Percentiles rank a stretch among this genome's conserved stretches.
These are phyloP conservation scores for Desmophyllum pertusum DNA, from an alignment of 92 coral and sea anemone genomes.

Conservation along the genomic window DNA sequence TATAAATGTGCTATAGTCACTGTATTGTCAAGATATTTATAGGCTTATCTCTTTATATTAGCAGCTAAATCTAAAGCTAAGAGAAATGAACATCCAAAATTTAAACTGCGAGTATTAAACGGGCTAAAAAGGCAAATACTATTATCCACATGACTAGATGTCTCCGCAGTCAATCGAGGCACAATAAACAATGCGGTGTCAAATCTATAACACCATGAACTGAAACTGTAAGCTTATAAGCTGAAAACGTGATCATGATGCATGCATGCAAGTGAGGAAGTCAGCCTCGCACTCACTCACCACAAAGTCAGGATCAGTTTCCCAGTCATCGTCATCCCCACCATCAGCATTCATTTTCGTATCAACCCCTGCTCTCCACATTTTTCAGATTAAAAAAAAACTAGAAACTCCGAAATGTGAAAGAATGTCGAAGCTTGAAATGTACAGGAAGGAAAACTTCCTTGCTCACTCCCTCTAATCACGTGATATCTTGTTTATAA, in stretches of 20 bases:
- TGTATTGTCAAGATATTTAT: not conserved
- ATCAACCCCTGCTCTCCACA: conserved; percentile 84
- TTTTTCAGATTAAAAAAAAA: conserved; percentile 15
- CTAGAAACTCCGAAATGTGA: not conserved
- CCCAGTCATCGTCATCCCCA: conserved; percentile 98
- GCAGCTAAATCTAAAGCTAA: not conserved
- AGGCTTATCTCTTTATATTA: too few relatives aligned
- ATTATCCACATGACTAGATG: too few relatives aligned
- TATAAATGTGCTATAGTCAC: not conserved
- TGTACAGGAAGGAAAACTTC: conserved; percentile 21
- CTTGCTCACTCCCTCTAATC: conserved; percentile 48
- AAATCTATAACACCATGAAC: not conserved
- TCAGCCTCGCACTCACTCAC: conserved; percentile 50
- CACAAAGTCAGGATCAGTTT: conserved; percentile 98
- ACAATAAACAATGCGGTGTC: not conserved
- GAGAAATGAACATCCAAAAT: not conserved
- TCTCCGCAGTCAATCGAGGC: not conserved
- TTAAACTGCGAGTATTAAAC: not conserved
- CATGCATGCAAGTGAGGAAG: not conserved
- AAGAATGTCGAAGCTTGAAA: not conserved
- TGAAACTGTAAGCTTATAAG: too few relatives aligned
- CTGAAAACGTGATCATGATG: too few relatives aligned
- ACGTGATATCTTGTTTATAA: conserved; percentile 41
- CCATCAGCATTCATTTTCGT: conserved; percentile 35
- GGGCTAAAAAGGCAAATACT: not conserved